These are phyloP conservation scores for Saccostrea cuccullata DNA, from an alignment of 1,140 invertebrate species.

Conservation along the genomic window DNA sequence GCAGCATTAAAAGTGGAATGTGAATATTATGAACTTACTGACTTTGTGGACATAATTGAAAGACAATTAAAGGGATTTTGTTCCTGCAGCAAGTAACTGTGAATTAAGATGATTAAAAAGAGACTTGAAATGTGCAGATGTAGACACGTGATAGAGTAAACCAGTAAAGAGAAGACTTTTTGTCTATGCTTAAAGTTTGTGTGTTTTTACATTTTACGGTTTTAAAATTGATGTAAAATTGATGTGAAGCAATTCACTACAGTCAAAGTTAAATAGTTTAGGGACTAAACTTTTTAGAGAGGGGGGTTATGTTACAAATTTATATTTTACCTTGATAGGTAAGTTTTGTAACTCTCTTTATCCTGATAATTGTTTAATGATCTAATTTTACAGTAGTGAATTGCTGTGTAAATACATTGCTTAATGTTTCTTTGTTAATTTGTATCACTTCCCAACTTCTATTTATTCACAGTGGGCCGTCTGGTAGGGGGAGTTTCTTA, in stretches of 20 bases:
- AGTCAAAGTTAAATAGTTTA: not conserved
- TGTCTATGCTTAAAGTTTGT: not conserved
- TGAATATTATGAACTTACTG: not conserved
- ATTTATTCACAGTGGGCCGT: no score
- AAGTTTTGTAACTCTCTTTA: not conserved
- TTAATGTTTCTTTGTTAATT: not conserved
- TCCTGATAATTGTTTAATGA: not conserved
- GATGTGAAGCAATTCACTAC: not conserved
- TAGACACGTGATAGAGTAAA: no score
- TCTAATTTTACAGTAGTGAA: not conserved
- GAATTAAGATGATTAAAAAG: not conserved
- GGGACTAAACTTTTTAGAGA: no score
- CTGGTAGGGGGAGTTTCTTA: no score
- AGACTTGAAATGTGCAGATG: no score
- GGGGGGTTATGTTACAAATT: not conserved
- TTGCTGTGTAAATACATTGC: constrained; percentile 1
- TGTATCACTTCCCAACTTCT: not conserved
- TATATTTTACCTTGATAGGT: not conserved
- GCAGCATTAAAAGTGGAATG: no score
- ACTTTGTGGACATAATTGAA: no score
- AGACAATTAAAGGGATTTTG: no score
- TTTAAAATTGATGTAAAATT: no score
- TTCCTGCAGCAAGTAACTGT: no score
- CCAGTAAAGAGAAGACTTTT: no score
- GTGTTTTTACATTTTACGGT: no score